Percentiles rank a stretch among this genome's conserved stretches.
phyloP scores from a whole-genome alignment of 92 coral and sea anemone genomes.

The Bergia sp. region DNA sequence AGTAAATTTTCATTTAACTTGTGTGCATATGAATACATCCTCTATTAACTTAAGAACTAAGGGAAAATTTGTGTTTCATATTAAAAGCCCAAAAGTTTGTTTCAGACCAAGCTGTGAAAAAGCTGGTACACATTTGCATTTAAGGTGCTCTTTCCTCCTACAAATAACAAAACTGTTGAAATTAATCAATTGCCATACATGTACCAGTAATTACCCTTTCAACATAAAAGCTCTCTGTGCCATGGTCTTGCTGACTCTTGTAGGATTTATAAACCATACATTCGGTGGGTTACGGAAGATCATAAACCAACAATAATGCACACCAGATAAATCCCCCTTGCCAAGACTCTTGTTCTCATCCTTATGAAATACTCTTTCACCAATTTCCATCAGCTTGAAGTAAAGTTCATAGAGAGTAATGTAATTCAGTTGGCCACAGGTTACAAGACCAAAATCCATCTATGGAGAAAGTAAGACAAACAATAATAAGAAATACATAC shows the following conservation, averaged over 20 bases:
- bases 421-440: slow-evolving; percentile 29
- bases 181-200: neutral
- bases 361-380: slow-evolving; percentile 7
- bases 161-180: neutral
- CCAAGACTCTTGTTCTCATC: slow-evolving; percentile 12
- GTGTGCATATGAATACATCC: too few relatives aligned
- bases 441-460: slow-evolving; percentile 42
- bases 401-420: slow-evolving; percentile 19
- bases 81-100: too few relatives aligned
- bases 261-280: slow-evolving; percentile 42
- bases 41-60: too few relatives aligned
- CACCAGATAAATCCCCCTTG: slow-evolving; percentile 18
- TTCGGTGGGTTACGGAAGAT: slow-evolving; percentile 29
- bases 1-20: too few relatives aligned
- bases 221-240: slow-evolving; percentile 34
- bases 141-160: too few relatives aligned
- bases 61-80: too few relatives aligned
- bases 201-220: slow-evolving; percentile 3
- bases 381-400: slow-evolving; percentile 28
- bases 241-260: slow-evolving; percentile 33
- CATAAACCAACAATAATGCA: slow-evolving; percentile 40
- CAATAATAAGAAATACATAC: neutral
- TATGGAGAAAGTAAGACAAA: neutral
- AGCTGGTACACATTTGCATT: too few relatives aligned
- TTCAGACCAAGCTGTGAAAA: too few relatives aligned